Evolutionary conservation across 2,113 vertebrate species (phyloP), one percentile per base, ranked within the genome.

Genomic region (Grus americana): DNA sequence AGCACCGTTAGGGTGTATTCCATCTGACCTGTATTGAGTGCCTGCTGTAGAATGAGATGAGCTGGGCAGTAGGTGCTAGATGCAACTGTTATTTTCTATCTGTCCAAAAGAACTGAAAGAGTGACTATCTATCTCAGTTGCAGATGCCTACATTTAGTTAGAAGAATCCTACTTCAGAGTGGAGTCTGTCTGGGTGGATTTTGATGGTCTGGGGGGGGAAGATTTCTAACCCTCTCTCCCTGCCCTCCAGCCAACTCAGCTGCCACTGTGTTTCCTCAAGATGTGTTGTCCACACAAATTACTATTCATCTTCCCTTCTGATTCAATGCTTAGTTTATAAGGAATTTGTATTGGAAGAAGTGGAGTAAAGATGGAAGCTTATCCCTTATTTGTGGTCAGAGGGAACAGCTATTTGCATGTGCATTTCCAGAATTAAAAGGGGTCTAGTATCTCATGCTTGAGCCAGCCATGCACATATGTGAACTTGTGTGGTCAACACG

Each of bases 11-110:
- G 12, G 12, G 2, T 82, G 7, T 68, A 29, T 63, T 72, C 36
- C 44, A 15, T 27, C 29, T 80, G 50, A 78, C 4, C 15, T 46
- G 1, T 55, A 12, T 83, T 73, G 76, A 65, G 36, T 80, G 18
- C 10, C 20, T 70, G 30, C 18, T 73, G 23, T 87, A 76, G 26
- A 76, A 24, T 55, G 55, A 63, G 30, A 27, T 61, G 23, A 58
- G 3, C n/a, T 73, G 58, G 13, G 19, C 52, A 73, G 19, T 38
- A 52, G 18, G 30, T 74, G 22, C 16, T 63, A 50, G 29, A 38
- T 79, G 42, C 3, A 22, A 12, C 10, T 47, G 2, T 0, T 46
- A 44, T 83, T 80, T 52, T 44, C 10, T n/a, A 0, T 63, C 30
- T 71, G 54, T 21, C 32, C 38, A 55, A 52, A 88, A 58, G 29